Percentiles rank a stretch among this genome's conserved stretches.
Conservation (phyloP, 1,140 invertebrate species). For the Amphibalanus amphitrite region DNA sequence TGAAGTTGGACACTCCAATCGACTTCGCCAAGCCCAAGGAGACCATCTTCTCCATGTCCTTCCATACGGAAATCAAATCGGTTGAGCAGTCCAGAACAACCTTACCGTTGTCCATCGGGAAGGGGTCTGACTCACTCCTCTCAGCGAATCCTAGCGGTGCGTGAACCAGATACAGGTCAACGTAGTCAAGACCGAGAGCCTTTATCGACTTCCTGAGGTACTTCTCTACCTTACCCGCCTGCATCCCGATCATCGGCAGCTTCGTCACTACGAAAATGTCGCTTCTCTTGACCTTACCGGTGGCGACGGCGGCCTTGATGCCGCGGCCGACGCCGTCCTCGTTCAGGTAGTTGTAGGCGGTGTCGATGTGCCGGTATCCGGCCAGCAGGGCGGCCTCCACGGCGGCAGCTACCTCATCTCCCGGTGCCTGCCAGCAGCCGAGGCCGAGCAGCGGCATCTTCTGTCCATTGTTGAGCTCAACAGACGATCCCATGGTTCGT, state of each 20-base stretch:
- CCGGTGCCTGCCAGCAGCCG: constrained; percentile 34
- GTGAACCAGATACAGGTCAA: constrained; percentile 72
- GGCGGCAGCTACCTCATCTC: constrained; percentile 21
- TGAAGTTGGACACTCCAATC: neutral
- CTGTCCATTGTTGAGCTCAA: constrained; percentile 21
- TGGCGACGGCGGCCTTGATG: constrained; percentile 25
- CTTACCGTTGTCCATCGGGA: neutral
- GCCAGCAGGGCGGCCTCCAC: constrained; percentile 45
- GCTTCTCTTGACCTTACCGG: constrained; percentile 34
- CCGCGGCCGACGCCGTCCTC: constrained; percentile 28
- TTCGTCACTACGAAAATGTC: constrained; percentile 32
- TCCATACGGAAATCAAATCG: neutral
- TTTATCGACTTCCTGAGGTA: constrained; percentile 51
- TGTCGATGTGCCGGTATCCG: constrained; percentile 52
- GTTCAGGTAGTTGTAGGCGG: constrained; percentile 39
- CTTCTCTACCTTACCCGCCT: constrained; percentile 47
- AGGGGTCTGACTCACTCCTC: neutral
- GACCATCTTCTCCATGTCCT: neutral
- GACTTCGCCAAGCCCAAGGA: neutral
- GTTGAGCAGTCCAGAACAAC: neutral
- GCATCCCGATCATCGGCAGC: constrained; percentile 23
- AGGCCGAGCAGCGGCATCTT: constrained; percentile 55
- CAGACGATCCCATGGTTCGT: neutral
- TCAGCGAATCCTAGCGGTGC: constrained; percentile 32
- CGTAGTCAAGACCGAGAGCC: constrained; percentile 51